Base-by-base conservation (phyloP, 1,140 invertebrate genomes). In the Bombus pascuorum region DNA sequence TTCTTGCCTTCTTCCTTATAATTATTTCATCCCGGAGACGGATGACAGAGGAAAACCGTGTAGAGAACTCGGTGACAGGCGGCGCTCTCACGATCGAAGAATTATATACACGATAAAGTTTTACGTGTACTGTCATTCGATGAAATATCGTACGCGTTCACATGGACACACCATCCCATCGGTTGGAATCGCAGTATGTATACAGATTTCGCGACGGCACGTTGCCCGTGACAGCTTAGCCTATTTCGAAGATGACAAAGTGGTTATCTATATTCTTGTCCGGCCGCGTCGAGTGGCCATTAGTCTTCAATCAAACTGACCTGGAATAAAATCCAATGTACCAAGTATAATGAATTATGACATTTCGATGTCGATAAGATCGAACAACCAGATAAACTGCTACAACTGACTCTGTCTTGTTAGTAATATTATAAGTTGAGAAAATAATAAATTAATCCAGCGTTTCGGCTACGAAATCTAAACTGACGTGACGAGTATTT, bases 171-270 rank as follows among this genome's bases (percentile, higher is more conserved):
- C 57, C 66, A n/a, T 12, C 10, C 59, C 75, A 39, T 39, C 34
- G n/a, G 15, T 47, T 71, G 68, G 25, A 59, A 82, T 82, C 85
- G 75, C 79, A 57, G 77, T 74, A 71, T 76, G 77, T 74, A 71
- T 76, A 82, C 80, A 74, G 59, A 74, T 82, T 76, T 68, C 59
- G 71, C 78, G 65, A 62, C 57, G 57, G 12, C 39, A 74, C 72
- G 72, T 82, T 75, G 85, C 2, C 34, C 62, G 72, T 82, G 80
- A 82, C 85, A 76, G 78, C 59, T 59, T 59, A 70, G 37, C 80
- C 85, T 82, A 76, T 86, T 86, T 75, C 72, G 72, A 71, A 70
- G 73, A 86, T 86, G 85, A 86, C 78, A 82, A 86, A 86, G 71
- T 86, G 80, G 83, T 71, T 84, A 71, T 84, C 73, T 76, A 75